phyloP scores from a whole-genome alignment of 2,113 vertebrate species.

The Tachuris rubrigastra region DNA sequence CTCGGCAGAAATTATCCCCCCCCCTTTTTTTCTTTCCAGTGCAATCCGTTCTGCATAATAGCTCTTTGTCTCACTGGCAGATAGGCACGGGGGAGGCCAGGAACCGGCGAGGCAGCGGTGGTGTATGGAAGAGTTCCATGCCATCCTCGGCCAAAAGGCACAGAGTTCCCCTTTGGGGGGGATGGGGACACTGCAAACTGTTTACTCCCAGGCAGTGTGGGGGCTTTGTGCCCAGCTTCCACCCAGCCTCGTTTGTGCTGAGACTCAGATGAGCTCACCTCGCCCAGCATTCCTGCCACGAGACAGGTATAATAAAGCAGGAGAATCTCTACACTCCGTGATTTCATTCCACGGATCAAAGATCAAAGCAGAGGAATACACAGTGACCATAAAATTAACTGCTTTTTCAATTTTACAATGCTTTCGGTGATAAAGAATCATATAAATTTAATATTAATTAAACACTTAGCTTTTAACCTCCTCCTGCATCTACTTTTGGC shows the following conservation, averaged over 20 bases:
- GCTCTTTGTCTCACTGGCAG: constrained; percentile 72
- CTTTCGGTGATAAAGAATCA: constrained; percentile 79
- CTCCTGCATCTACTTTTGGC: constrained; percentile 79
- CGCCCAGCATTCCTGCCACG: neutral
- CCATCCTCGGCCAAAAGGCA: neutral
- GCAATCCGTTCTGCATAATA: constrained; percentile 72
- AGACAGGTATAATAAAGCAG: constrained; percentile 64
- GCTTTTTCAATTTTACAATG: constrained; percentile 83
- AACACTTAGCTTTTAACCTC: constrained; percentile 85
- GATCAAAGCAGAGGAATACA: constrained; percentile 79
- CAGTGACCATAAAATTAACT: constrained; percentile 80
- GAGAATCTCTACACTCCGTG: constrained; percentile 58
- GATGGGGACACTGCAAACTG: too few relatives aligned
- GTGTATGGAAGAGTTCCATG: neutral
- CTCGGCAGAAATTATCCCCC: constrained; percentile 55
- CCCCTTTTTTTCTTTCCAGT: neutral
- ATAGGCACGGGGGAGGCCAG: constrained; percentile 59
- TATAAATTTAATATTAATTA: constrained; percentile 88
- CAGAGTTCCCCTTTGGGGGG: neutral
- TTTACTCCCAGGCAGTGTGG: neutral
- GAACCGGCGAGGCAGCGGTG: neutral
- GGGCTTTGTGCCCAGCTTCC: fast-evolving
- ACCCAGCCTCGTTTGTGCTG: neutral
- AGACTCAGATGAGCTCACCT: neutral
- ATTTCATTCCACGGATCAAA: constrained; percentile 78